A percentile compares a stretch with the other conserved stretches of the same genome.
Evolutionary conservation across 2,888 invertebrate species (phyloP).

Genomic region (Pammene fasciana): DNA sequence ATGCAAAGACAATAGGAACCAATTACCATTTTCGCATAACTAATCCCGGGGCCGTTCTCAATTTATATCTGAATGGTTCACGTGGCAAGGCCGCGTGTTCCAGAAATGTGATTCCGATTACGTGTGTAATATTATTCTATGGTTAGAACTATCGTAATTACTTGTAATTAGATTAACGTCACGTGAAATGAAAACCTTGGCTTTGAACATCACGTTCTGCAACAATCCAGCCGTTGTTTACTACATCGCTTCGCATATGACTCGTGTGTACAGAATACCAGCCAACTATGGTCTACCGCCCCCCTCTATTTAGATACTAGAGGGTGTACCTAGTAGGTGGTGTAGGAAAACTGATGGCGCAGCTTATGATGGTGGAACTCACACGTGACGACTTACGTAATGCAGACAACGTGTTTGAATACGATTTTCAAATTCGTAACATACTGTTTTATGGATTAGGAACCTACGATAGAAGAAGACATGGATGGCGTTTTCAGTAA

Average conservation of each 20-base stretch:
- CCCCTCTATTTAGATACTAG: neutral
- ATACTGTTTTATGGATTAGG: constrained; percentile 22
- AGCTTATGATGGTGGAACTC: neutral
- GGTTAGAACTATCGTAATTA: constrained; percentile 29
- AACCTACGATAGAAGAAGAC: too few species aligned
- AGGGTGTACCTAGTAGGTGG: neutral
- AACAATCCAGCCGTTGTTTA: constrained; percentile 30
- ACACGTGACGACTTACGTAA: constrained; percentile 40
- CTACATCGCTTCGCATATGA: constrained; percentile 23
- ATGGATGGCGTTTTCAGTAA: too few species aligned
- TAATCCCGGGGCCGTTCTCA: neutral
- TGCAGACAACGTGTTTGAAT: constrained; percentile 31
- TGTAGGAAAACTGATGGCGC: neutral
- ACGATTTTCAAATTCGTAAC: constrained; percentile 39
- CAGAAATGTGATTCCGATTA: constrained; percentile 5
- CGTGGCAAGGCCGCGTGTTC: neutral
- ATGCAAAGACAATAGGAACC: neutral
- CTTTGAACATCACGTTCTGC: constrained; percentile 35
- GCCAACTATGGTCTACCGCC: neutral
- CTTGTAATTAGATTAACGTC: constrained; percentile 36
- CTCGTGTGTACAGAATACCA: constrained; percentile 12
- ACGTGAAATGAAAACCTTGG: constrained; percentile 38
- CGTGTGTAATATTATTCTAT: constrained; percentile 6
- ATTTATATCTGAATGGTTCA: too few species aligned
- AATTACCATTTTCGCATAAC: neutral